Evolutionary conservation across 92 coral and sea anemone species (phyloP).

Genomic region (Palythoa grandis): DNA sequence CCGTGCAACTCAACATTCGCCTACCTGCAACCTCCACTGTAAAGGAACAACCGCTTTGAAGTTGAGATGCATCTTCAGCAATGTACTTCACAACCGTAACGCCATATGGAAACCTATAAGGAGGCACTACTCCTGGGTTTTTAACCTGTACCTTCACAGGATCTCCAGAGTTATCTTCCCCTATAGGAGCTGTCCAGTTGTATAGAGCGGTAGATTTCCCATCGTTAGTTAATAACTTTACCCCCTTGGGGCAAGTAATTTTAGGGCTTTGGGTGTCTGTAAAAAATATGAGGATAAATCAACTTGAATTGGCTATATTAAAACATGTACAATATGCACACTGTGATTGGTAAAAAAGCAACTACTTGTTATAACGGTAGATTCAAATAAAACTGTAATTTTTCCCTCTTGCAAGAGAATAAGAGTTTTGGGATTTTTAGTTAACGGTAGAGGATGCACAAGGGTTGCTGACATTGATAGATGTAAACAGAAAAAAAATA

Average conservation of each 20-base stretch:
- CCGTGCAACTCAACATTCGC: neutral
- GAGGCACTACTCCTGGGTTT: neutral
- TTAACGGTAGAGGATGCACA: too few relatives aligned
- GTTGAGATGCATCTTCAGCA: slow-evolving; percentile 35
- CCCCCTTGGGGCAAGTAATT: slow-evolving; percentile 16
- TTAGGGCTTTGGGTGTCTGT: slow-evolving; percentile 1
- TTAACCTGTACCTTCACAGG: neutral
- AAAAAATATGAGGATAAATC: neutral
- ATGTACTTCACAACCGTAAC: neutral
- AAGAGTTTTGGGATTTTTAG: too few relatives aligned
- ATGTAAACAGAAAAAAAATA: too few relatives aligned
- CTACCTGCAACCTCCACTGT: slow-evolving; percentile 24
- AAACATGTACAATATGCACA: too few relatives aligned
- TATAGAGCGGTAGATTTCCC: slow-evolving; percentile 23
- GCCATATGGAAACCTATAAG: slow-evolving; percentile 29
- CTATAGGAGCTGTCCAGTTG: slow-evolving; percentile 26
- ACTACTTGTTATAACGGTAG: too few relatives aligned
- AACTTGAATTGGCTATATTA: too few relatives aligned
- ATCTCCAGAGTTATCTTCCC: slow-evolving; percentile 25
- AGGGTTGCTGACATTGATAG: too few relatives aligned
- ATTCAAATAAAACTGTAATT: too few relatives aligned
- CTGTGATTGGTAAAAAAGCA: too few relatives aligned
- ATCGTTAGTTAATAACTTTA: neutral
- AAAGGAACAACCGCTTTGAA: slow-evolving; percentile 32
- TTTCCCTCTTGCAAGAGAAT: too few relatives aligned